Percentiles rank a stretch among this genome's conserved stretches.
Conservation (phyloP, 1,140 invertebrate genomes). For the Nymphalis io region DNA sequence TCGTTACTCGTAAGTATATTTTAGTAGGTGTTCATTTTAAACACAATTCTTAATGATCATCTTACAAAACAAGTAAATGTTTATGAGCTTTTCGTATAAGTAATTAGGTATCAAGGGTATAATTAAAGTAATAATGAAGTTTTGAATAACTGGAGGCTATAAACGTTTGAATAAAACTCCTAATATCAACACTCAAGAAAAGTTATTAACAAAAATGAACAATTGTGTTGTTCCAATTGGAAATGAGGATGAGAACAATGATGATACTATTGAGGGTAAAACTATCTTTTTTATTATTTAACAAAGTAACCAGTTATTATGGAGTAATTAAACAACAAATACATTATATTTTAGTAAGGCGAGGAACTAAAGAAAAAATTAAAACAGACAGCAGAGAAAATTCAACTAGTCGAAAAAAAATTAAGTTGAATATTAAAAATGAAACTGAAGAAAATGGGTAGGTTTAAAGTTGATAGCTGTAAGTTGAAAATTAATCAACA, state of each 20-base stretch:
- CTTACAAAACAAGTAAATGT: too few relatives aligned
- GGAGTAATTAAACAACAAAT: background rate
- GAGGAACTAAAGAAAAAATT: constrained; percentile 52
- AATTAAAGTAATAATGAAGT: background rate
- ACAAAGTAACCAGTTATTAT: too few relatives aligned
- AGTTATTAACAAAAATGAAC: background rate
- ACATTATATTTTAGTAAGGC: constrained; percentile 40
- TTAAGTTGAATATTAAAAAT: constrained; percentile 50
- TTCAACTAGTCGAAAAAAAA: constrained; percentile 54
- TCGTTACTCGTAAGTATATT: too few relatives aligned
- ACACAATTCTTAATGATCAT: too few relatives aligned
- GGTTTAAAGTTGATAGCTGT: constrained; percentile 26
- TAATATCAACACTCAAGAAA: background rate
- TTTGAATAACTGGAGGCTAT: background rate
- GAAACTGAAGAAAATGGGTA: constrained; percentile 39
- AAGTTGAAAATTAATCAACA: background rate
- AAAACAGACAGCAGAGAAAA: constrained; percentile 55
- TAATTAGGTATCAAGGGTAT: background rate
- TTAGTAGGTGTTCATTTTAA: too few relatives aligned
- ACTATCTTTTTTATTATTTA: too few relatives aligned
- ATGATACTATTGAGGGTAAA: constrained; percentile 16
- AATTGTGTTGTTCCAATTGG: background rate
- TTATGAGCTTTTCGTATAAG: too few relatives aligned
- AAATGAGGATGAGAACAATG: constrained; percentile 12
- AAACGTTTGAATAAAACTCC: background rate